A percentile compares a stretch with the other conserved stretches of the same genome.
phyloP scores from a whole-genome alignment of 2,113 vertebrate genomes.

The Mastomys natalensis region DNA sequence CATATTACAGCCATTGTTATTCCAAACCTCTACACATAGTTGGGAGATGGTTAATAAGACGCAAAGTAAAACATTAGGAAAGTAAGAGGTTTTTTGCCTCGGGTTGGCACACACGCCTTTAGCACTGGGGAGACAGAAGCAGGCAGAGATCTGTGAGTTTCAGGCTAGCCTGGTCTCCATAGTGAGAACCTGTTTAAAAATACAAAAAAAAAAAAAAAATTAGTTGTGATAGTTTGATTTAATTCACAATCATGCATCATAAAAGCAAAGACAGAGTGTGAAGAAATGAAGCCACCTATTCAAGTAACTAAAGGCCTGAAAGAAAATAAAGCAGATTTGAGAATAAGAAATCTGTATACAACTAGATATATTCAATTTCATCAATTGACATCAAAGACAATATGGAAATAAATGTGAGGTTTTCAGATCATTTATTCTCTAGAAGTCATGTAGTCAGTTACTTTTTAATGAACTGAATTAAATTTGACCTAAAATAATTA shows the following conservation, averaged over 20 bases:
- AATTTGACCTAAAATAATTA: constrained; percentile 41
- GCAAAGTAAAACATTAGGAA: background rate
- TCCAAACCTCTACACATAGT: background rate
- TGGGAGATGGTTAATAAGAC: background rate
- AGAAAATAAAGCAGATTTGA: constrained; percentile 19
- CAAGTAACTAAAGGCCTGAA: background rate
- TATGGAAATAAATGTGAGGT: fast-evolving
- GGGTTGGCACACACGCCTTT: background rate
- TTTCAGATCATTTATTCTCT: background rate
- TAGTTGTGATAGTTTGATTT: background rate
- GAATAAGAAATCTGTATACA: background rate
- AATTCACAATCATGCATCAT: background rate
- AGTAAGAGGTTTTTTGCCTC: background rate
- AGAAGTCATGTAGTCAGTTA: background rate
- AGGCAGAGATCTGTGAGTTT: background rate
- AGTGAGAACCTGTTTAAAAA: background rate
- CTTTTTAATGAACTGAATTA: background rate
- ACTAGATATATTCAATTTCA: background rate
- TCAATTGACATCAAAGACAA: background rate
- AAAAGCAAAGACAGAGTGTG: background rate
- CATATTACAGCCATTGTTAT: background rate
- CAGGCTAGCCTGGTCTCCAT: background rate
- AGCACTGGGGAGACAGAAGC: background rate
- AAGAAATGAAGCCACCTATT: background rate
- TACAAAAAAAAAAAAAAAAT: background rate